Evolutionary conservation across 2,888 invertebrate species (phyloP).

Genomic region (Volucella inanis): DNA sequence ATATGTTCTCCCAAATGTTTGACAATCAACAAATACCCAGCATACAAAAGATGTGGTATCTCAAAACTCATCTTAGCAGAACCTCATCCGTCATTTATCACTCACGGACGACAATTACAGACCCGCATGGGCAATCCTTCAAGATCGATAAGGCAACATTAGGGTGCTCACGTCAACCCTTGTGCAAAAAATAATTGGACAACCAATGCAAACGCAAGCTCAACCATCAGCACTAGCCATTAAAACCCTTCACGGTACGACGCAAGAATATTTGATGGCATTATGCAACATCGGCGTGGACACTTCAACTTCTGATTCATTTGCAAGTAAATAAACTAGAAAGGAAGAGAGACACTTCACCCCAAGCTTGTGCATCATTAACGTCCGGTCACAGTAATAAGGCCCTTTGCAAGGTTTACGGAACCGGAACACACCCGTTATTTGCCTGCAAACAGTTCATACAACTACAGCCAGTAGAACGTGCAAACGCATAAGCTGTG

Average conservation of each 20-base stretch:
- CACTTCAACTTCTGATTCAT: too few relatives aligned
- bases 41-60: slow-evolving; percentile 57
- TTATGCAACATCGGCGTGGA: too few relatives aligned
- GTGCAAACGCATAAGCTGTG: too few relatives aligned
- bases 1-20: slow-evolving; percentile 42
- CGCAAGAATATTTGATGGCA: slow-evolving; percentile 3
- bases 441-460: slow-evolving; percentile 23
- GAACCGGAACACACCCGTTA: slow-evolving; percentile 20
- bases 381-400: too few relatives aligned
- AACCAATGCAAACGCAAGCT: too few relatives aligned
- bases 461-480: too few relatives aligned
- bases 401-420: slow-evolving; percentile 15
- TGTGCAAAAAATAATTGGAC: slow-evolving; percentile 30
- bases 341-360: too few relatives aligned
- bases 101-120: neutral
- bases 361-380: too few relatives aligned
- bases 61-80: slow-evolving; percentile 34
- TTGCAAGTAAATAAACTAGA: slow-evolving; percentile 25
- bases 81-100: too few relatives aligned
- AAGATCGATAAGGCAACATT: slow-evolving; percentile 48
- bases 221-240: too few relatives aligned
- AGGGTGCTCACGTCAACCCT: slow-evolving; percentile 43
- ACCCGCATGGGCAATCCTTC: slow-evolving; percentile 43
- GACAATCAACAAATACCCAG: slow-evolving; percentile 5
- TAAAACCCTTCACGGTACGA: slow-evolving; percentile 41